phyloP scores from a whole-genome alignment of 2,888 invertebrate genomes.

The Ornithoptera alexandrae region DNA sequence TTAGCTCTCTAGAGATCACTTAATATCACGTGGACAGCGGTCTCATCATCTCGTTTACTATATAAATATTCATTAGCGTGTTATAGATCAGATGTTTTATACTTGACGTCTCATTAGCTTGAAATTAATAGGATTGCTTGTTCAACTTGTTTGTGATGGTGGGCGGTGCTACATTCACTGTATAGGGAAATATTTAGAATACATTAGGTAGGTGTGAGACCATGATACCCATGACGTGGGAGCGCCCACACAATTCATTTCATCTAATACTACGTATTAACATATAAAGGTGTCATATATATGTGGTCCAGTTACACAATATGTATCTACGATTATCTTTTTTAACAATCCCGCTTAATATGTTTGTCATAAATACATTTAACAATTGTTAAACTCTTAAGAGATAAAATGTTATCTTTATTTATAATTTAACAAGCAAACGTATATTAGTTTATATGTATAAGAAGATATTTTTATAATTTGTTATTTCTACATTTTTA shows the following conservation, averaged over 20 bases:
- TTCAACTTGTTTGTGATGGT: conserved; percentile 47
- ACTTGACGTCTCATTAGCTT: conserved; percentile 40
- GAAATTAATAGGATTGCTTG: conserved; percentile 54
- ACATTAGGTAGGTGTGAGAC: conserved; percentile 46
- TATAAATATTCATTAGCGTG: background rate
- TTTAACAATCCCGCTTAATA: background rate
- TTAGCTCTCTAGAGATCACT: background rate
- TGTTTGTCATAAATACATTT: background rate
- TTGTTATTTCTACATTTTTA: no score
- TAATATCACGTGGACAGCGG: background rate
- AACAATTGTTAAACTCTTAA: no score
- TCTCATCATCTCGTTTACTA: background rate
- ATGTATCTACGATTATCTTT: background rate
- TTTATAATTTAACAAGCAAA: no score
- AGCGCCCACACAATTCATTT: conserved; percentile 52
- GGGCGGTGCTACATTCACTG: conserved; percentile 62
- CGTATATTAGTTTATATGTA: no score
- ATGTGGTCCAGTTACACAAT: background rate
- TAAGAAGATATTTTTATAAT: no score
- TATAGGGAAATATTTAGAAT: conserved; percentile 46
- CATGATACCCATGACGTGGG: conserved; percentile 46
- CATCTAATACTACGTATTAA: conserved; percentile 27
- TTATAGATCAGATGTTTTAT: conserved; percentile 8
- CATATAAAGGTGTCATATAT: conserved; percentile 18
- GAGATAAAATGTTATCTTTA: no score